Evolutionary conservation across 2,797 vertebrate genomes (phyloP), one percentile per base, ranked within the genome.

Genomic region (Sebastes diaconus): DNA sequence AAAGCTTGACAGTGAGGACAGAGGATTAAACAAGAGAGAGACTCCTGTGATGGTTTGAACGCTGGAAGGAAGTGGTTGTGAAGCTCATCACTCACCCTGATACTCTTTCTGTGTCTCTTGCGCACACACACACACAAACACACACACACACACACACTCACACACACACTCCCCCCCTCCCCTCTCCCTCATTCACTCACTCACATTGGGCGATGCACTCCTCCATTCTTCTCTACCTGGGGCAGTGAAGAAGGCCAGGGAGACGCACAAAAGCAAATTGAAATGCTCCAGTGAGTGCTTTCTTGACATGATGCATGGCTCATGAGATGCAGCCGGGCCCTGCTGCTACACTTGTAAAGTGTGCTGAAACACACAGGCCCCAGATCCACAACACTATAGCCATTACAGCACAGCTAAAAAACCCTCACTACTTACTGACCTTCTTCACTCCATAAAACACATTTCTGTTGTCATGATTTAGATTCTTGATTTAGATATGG

Each of bases 201-300:
- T 91, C 88, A 89, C 89, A 87, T 65, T 80, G 87, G 90, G 80
- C 79, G 87, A 91, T 92, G 90, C 89, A 91, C 87, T 93, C 85
- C 82, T 89, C 92, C 89, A 92, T 92, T 94, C 90, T 93, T 90
- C 88, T 93, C 86, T 92, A 95, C 94, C 93, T 95, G 92, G 84
- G 93, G 94, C 93, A 81, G 89, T 87, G 90, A 73, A 84, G 91
- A 90, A 92, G 88, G 86, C 92, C 80, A 69, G 85, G 78, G 92
- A 90, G 90, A 88, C 81, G 57, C 92, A 96, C 94, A 96, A 95
- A 95, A 94, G 94, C 93, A 94, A 92, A 92, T 94, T 95, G 94
- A 95, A 96, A 96, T 95, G 94, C 91, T 95, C 88, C 95, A 95
- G 88, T 94, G 92, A 94, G 89, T 92, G 90, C 93, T 95, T 96